phyloP scores from a whole-genome alignment of 2,113 vertebrate genomes.

The Rhinolophus ferrumequinum region DNA sequence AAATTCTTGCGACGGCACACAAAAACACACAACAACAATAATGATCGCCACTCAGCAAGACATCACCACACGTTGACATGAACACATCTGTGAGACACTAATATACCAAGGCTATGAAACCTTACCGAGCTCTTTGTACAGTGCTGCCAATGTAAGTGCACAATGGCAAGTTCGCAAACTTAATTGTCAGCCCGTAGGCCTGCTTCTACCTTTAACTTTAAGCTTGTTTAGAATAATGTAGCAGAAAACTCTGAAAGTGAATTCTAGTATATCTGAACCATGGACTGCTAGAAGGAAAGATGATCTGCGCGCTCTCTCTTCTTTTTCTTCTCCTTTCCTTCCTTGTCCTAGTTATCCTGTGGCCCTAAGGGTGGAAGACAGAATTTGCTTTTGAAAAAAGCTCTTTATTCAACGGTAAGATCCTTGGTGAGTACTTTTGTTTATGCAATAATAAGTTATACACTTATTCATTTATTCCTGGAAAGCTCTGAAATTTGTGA shows the following conservation, averaged over 20 bases:
- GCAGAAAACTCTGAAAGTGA: background rate
- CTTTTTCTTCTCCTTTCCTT: background rate
- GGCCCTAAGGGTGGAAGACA: background rate
- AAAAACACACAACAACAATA: no score
- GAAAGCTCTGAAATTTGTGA: background rate
- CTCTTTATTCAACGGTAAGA: background rate
- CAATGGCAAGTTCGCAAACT: no score
- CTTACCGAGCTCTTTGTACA: no score
- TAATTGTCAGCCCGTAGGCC: no score
- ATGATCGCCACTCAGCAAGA: no score
- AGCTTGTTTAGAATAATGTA: background rate
- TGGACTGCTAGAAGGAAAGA: background rate
- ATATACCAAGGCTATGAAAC: no score
- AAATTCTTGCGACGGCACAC: no score
- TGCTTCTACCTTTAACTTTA: background rate
- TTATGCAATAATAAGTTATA: background rate
- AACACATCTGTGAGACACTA: no score
- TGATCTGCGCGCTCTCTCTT: background rate
- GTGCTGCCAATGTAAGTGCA: no score
- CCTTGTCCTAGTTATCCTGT: background rate
- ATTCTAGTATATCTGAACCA: background rate
- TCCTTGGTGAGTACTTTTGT: background rate
- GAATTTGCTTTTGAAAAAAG: background rate
- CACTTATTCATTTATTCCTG: background rate
- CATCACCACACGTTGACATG: no score